Base-by-base conservation (phyloP, 2,888 invertebrate species). In the Lissocephala sabroskyi region DNA sequence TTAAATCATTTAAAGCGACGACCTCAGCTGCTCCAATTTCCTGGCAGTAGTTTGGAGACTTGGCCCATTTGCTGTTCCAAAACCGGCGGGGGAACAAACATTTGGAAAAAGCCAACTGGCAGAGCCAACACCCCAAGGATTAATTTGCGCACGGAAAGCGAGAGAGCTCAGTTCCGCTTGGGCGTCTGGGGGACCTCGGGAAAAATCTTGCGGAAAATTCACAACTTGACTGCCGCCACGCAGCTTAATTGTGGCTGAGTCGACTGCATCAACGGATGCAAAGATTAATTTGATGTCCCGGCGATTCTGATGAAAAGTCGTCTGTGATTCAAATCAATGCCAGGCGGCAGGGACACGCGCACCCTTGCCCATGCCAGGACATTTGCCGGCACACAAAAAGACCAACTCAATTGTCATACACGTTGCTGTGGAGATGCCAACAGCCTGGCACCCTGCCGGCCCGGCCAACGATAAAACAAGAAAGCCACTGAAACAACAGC, bases 61-160 rank as follows among this genome's bases (percentile, higher is more conserved):
- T 62, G 51, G 45, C 49, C 37, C 59, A 65, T 53, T 59, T 57
- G 62, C n/a, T n/a, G n/a, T n/a, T 65, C 68, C 52, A 32, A 36
- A 7, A 23, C 48, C 66, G 53, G 51, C 77, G 60, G 45, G 74
- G 77, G 77, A 70, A 60, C 70, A 64, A 68, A 74, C 70, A 73
- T 77, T 74, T 65, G 58, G 35, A 35, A 45, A 33, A 41, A 52
- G 33, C 23, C 33, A 58, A 40, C n/a, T n/a, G n/a, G 45, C 41
- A 39, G 33, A 56, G 42, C 43, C 50, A 65, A 49, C 50, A 57
- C 66, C 61, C 67, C 17, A 56, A 62, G 73, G 73, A 74, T 74
- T 74, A 66, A 74, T 74, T 74, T 70, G 45, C 59, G 45, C 55
- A 59, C 52, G 57, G 60, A 76, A 63, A 68, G 66, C 63, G 67